Percentiles rank a stretch among this genome's conserved stretches.
Conservation (phyloP, 2,797 vertebrate species). For the Betta splendens region DNA sequence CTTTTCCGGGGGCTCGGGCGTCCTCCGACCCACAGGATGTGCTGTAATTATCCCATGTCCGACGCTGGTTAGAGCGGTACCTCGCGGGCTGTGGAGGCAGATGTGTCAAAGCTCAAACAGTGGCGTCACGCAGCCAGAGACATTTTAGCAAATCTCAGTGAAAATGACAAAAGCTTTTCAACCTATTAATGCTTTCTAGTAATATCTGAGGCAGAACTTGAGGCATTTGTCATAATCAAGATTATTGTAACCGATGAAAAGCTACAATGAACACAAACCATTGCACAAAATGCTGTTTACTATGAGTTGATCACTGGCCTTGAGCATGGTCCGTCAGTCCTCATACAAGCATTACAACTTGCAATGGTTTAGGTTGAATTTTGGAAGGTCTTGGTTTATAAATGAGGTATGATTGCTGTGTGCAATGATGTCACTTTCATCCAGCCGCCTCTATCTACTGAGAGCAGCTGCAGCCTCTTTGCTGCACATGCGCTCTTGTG, state of each 20-base stretch:
- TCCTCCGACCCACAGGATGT: neutral
- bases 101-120: constrained; percentile 13
- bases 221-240: neutral
- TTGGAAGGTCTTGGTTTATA: no score
- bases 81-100: constrained; percentile 13
- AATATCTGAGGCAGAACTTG: neutral
- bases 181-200: no score
- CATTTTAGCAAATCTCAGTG: neutral
- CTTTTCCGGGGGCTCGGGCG: neutral
- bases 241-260: neutral
- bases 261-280: neutral
- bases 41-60: constrained; percentile 17
- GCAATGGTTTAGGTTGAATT: no score
- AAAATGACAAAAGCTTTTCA: constrained; percentile 18
- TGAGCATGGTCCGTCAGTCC: neutral
- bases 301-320: neutral
- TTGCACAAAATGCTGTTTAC: neutral
- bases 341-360: neutral
- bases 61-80: constrained; percentile 27
- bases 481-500: no score
- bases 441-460: no score
- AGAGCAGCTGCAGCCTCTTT: no score
- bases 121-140: neutral
- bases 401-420: no score
- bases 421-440: no score